These are phyloP conservation scores for Acronicta aceris DNA, from an alignment of 2,888 invertebrate genomes.

Conservation along the genomic window DNA sequence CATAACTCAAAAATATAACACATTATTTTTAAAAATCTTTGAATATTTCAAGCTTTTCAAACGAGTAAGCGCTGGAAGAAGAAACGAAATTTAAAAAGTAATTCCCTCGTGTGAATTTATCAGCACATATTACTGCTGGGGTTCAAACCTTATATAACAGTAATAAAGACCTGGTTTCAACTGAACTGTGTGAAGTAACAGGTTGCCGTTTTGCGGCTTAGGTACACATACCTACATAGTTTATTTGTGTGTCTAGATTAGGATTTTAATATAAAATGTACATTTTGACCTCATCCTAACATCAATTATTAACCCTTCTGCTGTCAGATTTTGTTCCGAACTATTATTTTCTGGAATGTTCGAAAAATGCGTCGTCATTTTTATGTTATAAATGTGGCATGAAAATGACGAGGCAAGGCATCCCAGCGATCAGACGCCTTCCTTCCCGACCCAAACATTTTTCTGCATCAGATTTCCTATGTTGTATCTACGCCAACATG, in stretches of 20 bases:
- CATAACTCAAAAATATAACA: background rate
- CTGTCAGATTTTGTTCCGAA: background rate
- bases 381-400: slow-evolving; percentile 1
- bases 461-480: slow-evolving; percentile 8
- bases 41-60: slow-evolving; percentile 12
- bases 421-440: slow-evolving; percentile 29
- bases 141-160: slow-evolving; percentile 12
- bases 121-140: slow-evolving; percentile 12
- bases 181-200: slow-evolving; percentile 11
- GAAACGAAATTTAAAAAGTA: slow-evolving; percentile 23
- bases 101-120: slow-evolving; percentile 21
- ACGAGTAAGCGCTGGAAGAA: background rate
- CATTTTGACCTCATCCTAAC: background rate
- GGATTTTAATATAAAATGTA: background rate
- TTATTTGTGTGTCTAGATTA: background rate
- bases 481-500: background rate
- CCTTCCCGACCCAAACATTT: slow-evolving; percentile 34
- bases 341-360: slow-evolving; percentile 9
- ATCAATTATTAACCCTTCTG: background rate
- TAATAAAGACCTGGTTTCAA: slow-evolving; percentile 24
- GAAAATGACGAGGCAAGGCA: slow-evolving; percentile 8
- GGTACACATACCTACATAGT: background rate
- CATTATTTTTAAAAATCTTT: background rate
- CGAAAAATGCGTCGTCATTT: slow-evolving; percentile 17
- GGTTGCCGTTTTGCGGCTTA: slow-evolving; percentile 8